Evolutionary conservation across 2,888 invertebrate species (phyloP).

Genomic region (Liposcelis brunnea): DNA sequence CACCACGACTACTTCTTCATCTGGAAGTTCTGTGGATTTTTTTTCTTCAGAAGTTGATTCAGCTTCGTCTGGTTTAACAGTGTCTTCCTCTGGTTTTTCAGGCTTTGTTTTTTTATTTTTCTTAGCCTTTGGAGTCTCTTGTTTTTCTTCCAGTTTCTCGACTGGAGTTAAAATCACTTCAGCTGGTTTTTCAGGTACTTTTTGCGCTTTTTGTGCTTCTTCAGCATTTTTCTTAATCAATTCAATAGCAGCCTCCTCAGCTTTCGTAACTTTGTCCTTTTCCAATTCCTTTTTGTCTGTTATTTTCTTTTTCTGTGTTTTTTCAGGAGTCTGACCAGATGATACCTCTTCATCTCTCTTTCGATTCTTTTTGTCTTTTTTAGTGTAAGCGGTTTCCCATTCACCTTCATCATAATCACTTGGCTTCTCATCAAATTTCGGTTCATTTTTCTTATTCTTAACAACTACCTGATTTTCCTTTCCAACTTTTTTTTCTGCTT

Average conservation of each 20-base stretch:
- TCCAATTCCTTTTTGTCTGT: too few relatives aligned
- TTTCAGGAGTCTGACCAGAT: background rate
- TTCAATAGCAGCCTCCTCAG: too few relatives aligned
- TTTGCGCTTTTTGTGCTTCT: too few relatives aligned
- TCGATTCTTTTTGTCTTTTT: conserved; percentile 1
- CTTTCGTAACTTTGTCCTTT: too few relatives aligned
- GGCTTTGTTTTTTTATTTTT: conserved; percentile 1
- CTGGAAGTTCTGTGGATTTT: background rate
- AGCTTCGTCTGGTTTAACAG: background rate
- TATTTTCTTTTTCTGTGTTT: too few relatives aligned
- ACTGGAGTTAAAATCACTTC: too few relatives aligned
- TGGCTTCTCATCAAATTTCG: conserved; percentile 12
- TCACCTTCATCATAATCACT: conserved; percentile 6
- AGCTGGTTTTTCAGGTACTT: too few relatives aligned
- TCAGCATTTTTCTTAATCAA: too few relatives aligned
- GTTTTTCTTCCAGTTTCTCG: too few relatives aligned
- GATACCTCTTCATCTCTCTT: background rate
- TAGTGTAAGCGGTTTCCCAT: background rate
- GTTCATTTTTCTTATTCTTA: conserved; percentile 15
- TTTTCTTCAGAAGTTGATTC: background rate
- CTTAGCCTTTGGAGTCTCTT: too few relatives aligned
- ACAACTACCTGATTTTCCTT: too few relatives aligned
- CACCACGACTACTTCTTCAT: background rate
- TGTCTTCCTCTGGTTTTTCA: background rate
- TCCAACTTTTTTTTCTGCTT: conserved; percentile 16